Evolutionary conservation across 1,140 invertebrate species (phyloP).

Genomic region (Adelges cooleyi): DNA sequence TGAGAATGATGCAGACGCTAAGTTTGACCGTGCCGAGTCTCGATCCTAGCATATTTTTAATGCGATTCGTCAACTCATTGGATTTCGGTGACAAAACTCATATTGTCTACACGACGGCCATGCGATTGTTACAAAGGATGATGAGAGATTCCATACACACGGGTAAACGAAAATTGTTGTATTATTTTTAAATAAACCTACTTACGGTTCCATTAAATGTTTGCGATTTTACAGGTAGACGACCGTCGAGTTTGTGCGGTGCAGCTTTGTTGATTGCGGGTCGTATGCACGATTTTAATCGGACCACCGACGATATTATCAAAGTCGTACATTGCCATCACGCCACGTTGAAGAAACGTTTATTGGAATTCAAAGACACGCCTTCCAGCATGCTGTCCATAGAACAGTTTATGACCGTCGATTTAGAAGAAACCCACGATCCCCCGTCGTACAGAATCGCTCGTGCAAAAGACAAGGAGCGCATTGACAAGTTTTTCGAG

Average conservation of each 20-base stretch:
- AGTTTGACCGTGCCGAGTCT: slow-evolving; percentile 88
- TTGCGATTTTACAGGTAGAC: slow-evolving; percentile 20
- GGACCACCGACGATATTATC: slow-evolving; percentile 79
- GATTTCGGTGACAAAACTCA: slow-evolving; percentile 86
- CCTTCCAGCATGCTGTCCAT: slow-evolving; percentile 74
- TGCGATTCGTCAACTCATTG: slow-evolving; percentile 86
- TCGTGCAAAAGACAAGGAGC: slow-evolving; percentile 70
- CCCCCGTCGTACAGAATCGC: slow-evolving; percentile 88
- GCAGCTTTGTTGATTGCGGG: slow-evolving; percentile 85
- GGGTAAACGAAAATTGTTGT: neutral
- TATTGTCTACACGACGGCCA: slow-evolving; percentile 88
- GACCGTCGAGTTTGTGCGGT: slow-evolving; percentile 33
- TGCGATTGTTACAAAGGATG: slow-evolving; percentile 90
- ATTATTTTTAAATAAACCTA: neutral
- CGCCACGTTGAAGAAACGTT: slow-evolving; percentile 77
- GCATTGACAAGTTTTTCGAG: slow-evolving; percentile 36
- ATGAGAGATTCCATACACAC: slow-evolving; percentile 59
- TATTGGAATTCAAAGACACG: slow-evolving; percentile 92
- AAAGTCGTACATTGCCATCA: slow-evolving; percentile 94
- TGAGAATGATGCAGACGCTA: slow-evolving; percentile 74
- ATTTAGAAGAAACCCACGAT: slow-evolving; percentile 94
- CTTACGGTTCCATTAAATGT: neutral
- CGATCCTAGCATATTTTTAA: slow-evolving; percentile 89
- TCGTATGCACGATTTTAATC: slow-evolving; percentile 80
- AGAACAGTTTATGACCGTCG: slow-evolving; percentile 94